These are phyloP conservation scores for Lithophane ornitopus DNA, from an alignment of 2,888 invertebrate genomes.

Conservation along the genomic window DNA sequence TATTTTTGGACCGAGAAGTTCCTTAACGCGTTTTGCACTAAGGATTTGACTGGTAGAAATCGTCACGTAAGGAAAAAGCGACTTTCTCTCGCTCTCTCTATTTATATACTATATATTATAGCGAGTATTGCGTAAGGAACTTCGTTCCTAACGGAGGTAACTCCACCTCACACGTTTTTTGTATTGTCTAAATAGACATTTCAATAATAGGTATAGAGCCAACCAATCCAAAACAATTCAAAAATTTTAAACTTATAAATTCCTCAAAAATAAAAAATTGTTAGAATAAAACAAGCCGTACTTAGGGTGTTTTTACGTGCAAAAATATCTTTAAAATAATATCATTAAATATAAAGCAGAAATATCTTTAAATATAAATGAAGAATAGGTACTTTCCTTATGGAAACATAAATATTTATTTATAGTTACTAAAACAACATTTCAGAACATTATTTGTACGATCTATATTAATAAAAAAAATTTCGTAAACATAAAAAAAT, in stretches of 20 bases:
- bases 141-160: too few relatives aligned
- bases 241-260: not conserved
- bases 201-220: not conserved
- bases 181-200: not conserved
- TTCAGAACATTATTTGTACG: constrained; percentile 35
- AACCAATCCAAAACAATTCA: constrained; percentile 48
- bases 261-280: not conserved
- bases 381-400: not conserved
- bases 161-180: not conserved
- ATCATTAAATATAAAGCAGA: not conserved
- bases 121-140: too few relatives aligned
- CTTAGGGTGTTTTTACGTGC: not conserved
- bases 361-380: not conserved
- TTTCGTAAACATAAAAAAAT: constrained; percentile 18
- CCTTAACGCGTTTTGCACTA: too few relatives aligned
- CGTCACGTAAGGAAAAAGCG: too few relatives aligned
- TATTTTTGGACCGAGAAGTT: not conserved
- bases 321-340: not conserved
- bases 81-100: too few relatives aligned
- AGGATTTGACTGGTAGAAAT: too few relatives aligned
- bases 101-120: too few relatives aligned
- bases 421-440: not conserved
- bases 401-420: not conserved
- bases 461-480: not conserved
- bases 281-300: too few relatives aligned